phyloP scores from a whole-genome alignment of 2,888 invertebrate genomes.

The Dryadula phaetusa region DNA sequence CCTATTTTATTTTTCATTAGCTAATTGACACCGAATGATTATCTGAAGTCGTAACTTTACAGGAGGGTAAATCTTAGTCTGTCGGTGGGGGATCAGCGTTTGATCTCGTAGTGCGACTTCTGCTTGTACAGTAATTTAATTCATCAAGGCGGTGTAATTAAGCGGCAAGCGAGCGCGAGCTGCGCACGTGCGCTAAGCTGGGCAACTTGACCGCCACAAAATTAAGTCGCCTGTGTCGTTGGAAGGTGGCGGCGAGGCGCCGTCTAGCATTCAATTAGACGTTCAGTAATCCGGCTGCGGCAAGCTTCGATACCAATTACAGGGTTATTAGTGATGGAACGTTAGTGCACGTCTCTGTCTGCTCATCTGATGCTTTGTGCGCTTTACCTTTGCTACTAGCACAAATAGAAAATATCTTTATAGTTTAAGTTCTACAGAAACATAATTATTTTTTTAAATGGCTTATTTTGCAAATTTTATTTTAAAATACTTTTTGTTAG shows the following conservation, averaged over 20 bases:
- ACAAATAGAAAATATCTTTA: conserved; percentile 22
- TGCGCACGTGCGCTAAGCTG: conserved; percentile 73
- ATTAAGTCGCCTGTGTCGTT: conserved; percentile 65
- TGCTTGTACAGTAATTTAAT: conserved; percentile 73
- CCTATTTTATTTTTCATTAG: conserved; percentile 83
- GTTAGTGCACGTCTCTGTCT: conserved; percentile 62
- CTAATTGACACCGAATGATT: conserved; percentile 82
- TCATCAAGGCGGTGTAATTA: conserved; percentile 73
- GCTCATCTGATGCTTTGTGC: conserved; percentile 49
- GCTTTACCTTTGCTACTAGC: conserved; percentile 37
- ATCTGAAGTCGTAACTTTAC: conserved; percentile 75
- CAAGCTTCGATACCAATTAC: conserved; percentile 84
- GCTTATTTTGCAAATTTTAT: not conserved
- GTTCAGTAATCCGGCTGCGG: conserved; percentile 82
- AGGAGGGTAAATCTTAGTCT: conserved; percentile 65
- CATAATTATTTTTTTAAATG: not conserved
- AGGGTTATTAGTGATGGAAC: conserved; percentile 80
- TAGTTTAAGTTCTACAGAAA: not conserved
- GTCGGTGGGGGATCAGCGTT: conserved; percentile 63
- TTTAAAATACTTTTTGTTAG: too few relatives aligned
- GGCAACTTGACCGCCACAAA: conserved; percentile 78
- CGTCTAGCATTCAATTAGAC: conserved; percentile 84
- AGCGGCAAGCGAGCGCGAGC: conserved; percentile 59
- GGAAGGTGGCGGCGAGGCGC: conserved; percentile 60
- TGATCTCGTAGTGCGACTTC: conserved; percentile 67